These are phyloP conservation scores for Sphaerophoria taeniata DNA, from an alignment of 2,888 invertebrate species.

Conservation along the genomic window DNA sequence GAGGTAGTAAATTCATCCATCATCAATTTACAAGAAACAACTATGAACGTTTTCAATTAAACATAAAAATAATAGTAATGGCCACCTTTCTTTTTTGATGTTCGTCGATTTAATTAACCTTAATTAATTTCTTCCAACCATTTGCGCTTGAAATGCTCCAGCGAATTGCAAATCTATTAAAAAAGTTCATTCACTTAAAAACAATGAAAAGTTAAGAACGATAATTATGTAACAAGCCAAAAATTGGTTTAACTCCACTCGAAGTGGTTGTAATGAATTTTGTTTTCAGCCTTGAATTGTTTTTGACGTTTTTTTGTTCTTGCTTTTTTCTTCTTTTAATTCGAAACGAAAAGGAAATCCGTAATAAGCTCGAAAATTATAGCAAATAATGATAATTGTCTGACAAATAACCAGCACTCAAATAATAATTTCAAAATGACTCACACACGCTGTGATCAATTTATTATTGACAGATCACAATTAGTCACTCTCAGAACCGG, in stretches of 20 bases:
- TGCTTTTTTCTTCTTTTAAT: slow-evolving; percentile 7
- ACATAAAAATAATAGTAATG: no score
- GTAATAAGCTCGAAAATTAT: not conserved
- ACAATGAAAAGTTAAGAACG: not conserved
- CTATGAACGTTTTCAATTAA: no score
- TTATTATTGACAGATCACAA: slow-evolving; percentile 42
- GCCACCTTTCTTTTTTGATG: no score
- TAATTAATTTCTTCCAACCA: no score
- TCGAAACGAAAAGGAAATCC: slow-evolving; percentile 37
- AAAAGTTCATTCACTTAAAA: slow-evolving; percentile 11
- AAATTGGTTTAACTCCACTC: slow-evolving; percentile 34
- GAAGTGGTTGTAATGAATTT: slow-evolving; percentile 23
- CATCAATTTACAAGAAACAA: no score
- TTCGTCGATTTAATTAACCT: no score
- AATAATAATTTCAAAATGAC: slow-evolving; percentile 28
- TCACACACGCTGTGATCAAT: slow-evolving; percentile 28
- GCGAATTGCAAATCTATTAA: not conserved
- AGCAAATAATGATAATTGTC: no score
- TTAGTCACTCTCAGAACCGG: slow-evolving; percentile 67
- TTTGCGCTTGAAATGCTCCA: no score
- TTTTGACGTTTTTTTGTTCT: not conserved
- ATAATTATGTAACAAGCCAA: slow-evolving; percentile 25
- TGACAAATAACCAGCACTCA: no score
- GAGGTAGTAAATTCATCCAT: no score
- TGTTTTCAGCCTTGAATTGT: slow-evolving; percentile 46